Conservation (phyloP, 2,888 invertebrate genomes). For the Lochmaea crataegi region DNA sequence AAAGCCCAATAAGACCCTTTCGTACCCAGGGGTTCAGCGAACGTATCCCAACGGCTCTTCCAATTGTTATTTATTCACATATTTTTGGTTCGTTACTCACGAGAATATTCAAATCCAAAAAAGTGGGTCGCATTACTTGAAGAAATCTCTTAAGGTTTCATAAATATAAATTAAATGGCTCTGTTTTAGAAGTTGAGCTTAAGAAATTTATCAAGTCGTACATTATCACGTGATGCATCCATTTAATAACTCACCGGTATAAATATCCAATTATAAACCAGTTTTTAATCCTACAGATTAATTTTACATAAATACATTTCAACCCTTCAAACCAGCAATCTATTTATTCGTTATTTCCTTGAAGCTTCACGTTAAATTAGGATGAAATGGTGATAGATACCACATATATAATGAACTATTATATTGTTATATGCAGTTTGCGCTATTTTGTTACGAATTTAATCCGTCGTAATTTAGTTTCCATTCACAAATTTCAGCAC, state of each 20-base stretch:
- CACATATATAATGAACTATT: no score
- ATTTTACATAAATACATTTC: no score
- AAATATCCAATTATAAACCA: background rate
- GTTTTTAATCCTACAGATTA: no score
- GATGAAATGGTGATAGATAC: no score
- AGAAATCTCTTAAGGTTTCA: background rate
- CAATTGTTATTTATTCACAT: constrained; percentile 16
- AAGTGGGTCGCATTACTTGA: background rate
- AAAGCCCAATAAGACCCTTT: background rate
- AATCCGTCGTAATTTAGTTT: no score
- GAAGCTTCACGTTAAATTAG: no score
- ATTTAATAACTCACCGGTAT: background rate
- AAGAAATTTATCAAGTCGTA: background rate
- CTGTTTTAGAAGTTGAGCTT: background rate
- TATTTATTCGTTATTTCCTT: no score
- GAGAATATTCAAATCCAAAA: constrained; percentile 5
- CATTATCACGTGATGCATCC: background rate
- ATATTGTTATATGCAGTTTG: no score
- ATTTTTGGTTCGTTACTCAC: background rate
- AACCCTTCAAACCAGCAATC: no score
- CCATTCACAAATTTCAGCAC: no score
- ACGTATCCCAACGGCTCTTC: background rate
- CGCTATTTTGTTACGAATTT: no score
- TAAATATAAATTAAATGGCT: constrained; percentile 4
- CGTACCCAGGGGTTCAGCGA: background rate